Evolutionary conservation across 2,888 invertebrate species (phyloP), one percentile per base, ranked within the genome.

Genomic region (Campaea margaritaria): DNA sequence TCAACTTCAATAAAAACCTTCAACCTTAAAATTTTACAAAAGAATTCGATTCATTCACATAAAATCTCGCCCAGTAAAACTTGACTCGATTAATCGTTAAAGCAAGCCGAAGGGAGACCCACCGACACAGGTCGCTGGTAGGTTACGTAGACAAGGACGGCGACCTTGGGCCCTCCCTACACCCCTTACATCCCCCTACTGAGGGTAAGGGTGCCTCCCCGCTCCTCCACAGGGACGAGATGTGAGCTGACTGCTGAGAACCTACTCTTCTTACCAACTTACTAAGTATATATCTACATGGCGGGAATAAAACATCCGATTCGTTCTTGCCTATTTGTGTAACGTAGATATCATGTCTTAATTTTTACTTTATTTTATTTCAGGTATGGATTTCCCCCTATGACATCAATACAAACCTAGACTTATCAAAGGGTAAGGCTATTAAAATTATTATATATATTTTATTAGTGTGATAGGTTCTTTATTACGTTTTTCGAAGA

Each of bases 81-180:
- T 65, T 65, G 52, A 67, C 81, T 84, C 79, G 78, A 83, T 65
- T 83, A 83, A 88, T 84, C 80, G 81, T 82, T 78, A 79, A 74
- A 79, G 79, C 79, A 75, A 76, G 72, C 69, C 60, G 47, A 62
- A 55, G 49, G 49, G 75, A 76, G 80, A 73, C 81, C 81, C 81
- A 82, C 83, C 86, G 87, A 85, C 86, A 73, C 75, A 82, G 85
- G 85, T 86, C 87, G 87, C 73, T 74, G 80, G 83, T 83, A 82
- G 83, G 87, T 85, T 87, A 86, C 82, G 80, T 86, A 84, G 85
- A 79, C 85, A 83, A 85, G 89, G 87, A 83, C 87, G 89, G 85
- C 78, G 91, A 91, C 91, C 91, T 91, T 91, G 91, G 81, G 73
- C 57, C 76, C 73, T 66, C 71, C 75, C 65, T 67, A 62, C 69